Conservation (phyloP, 2,888 invertebrate species). For the Rhyacophila evoluta region DNA sequence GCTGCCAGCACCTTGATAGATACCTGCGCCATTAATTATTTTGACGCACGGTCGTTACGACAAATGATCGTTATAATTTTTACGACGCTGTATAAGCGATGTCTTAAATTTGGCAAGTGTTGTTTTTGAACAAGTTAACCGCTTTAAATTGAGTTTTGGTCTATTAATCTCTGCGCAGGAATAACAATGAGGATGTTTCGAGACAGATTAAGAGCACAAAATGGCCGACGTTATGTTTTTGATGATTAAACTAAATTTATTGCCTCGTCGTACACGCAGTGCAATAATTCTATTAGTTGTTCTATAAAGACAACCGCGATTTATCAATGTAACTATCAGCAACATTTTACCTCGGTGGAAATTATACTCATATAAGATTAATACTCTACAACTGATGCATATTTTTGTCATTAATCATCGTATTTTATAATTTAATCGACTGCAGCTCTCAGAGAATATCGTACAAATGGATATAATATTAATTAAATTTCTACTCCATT, state of each 20-base stretch:
- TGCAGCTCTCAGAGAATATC: no score
- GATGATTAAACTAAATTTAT: background rate
- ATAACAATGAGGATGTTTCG: conserved; percentile 19
- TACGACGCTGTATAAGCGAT: background rate
- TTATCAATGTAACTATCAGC: background rate
- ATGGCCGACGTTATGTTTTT: background rate
- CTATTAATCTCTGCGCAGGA: background rate
- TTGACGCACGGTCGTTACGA: conserved; percentile 19
- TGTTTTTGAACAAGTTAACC: conserved; percentile 19
- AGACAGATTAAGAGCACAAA: conserved; percentile 9
- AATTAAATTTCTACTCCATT: no score
- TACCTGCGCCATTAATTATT: conserved; percentile 41
- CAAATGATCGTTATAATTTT: conserved; percentile 24
- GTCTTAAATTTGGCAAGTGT: conserved; percentile 12
- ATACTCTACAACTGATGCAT: no score
- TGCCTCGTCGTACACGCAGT: background rate
- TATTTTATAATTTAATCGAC: no score
- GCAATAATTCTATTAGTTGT: background rate
- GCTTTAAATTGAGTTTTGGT: conserved; percentile 24
- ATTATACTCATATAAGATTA: no score
- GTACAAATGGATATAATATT: no score
- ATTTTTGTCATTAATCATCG: no score
- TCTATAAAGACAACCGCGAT: background rate
- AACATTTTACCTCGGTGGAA: no score
- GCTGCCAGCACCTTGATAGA: conserved; percentile 27